Conservation (phyloP, 2,888 invertebrate species). For the Tipula confusa region DNA sequence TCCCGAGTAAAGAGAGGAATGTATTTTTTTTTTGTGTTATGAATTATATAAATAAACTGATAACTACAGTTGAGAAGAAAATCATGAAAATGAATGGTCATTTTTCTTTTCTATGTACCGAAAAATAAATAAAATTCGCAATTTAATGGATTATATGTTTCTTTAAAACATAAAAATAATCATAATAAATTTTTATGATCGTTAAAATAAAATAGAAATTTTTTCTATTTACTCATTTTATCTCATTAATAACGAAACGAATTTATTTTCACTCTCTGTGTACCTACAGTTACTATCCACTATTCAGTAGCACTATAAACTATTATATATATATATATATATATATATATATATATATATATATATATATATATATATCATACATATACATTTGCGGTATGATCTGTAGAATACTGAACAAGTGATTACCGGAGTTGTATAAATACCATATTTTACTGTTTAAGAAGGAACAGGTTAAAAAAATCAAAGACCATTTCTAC, state of each 20-base stretch:
- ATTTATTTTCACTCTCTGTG: neutral
- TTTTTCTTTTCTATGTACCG: neutral
- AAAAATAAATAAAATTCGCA: neutral
- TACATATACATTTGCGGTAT: too few relatives aligned
- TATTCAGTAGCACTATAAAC: too few relatives aligned
- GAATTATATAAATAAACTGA: slow-evolving; percentile 10
- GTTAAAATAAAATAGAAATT: slow-evolving; percentile 3
- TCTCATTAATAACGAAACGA: slow-evolving; percentile 3
- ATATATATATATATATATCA: too few relatives aligned
- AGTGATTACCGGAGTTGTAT: too few relatives aligned
- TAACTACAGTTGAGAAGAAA: neutral
- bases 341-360: too few relatives aligned
- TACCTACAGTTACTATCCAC: neutral
- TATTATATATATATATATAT: too few relatives aligned
- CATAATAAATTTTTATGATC: slow-evolving; percentile 25
- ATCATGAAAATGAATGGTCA: neutral
- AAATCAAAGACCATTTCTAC: too few relatives aligned
- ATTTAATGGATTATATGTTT: neutral
- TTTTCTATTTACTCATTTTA: neutral
- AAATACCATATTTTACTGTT: too few relatives aligned
- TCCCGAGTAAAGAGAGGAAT: neutral
- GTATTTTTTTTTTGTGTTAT: too few relatives aligned
- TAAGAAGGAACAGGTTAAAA: too few relatives aligned
- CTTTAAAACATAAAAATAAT: slow-evolving; percentile 25
- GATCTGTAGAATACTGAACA: too few relatives aligned